Base-by-base conservation (phyloP, 2,113 vertebrate genomes). In the Proteles cristata region DNA sequence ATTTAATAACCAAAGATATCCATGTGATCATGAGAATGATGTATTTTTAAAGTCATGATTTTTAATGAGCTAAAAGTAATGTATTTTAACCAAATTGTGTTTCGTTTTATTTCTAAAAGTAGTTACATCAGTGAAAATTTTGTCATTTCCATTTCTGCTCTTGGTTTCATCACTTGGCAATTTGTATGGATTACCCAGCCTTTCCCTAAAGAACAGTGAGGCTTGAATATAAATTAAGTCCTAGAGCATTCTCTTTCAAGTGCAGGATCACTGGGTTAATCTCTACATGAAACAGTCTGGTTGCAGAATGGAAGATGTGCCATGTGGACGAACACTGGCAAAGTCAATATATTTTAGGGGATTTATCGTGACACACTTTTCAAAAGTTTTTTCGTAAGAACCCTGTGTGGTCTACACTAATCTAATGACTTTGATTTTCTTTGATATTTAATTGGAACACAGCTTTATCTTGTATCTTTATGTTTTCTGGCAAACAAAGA, bases 241-340 rank as follows among this genome's bases (percentile, higher is more conserved):
- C 94, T 96, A 85, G 69, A 96, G 98, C 94, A 39, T 98, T 98
- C 97, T 39, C 96, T 99, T 99, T 98, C 96, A 98, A 98, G 98
- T 98, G 39, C 19, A 90, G 94, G 98, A 98, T 98, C 97, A 76
- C 93, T 96, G 96, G 98, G 97, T 98, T 99, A 99, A 99, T 98
- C 98, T 98, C 93, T 98, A 98, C 97, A 98, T 98, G 98, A 98
- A 98, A 97, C 92, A 92, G 88, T 96, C 97, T 96, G 96, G 96
- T 96, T 98, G 93, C 97, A 92, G 97, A 98, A 96, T 96, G 97
- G 97, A 98, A 91, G 97, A 94, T 80, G 90, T 98, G 95, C 97
- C 95, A 90, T 86, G 98, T 97, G 97, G 98, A 95, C 94, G 96
- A 98, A 95, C 68, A 33, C 97, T 98, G 96, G 96, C 88, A 98